phyloP scores from a whole-genome alignment of 2,888 invertebrate species.

The Caenorhabditis parvicauda region DNA sequence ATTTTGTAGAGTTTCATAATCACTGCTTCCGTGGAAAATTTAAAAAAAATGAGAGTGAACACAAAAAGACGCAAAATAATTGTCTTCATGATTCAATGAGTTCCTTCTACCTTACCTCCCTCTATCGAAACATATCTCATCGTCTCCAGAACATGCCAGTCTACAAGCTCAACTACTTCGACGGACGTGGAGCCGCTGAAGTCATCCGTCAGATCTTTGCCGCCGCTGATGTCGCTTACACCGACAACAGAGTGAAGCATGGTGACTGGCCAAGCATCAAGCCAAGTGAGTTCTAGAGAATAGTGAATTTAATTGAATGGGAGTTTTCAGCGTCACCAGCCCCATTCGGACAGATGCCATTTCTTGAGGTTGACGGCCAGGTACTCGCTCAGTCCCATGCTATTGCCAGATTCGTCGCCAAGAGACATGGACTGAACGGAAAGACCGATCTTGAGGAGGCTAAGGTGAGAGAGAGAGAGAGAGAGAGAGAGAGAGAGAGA shows the following conservation, averaged over 20 bases:
- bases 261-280: constrained; percentile 39
- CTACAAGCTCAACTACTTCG: constrained; percentile 20
- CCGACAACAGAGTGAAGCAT: constrained; percentile 29
- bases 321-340: constrained; percentile 25
- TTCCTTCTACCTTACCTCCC: too few species aligned
- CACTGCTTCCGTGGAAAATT: too few species aligned
- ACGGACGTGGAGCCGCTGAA: constrained; percentile 13
- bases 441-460: constrained; percentile 38
- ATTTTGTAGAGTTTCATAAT: too few species aligned
- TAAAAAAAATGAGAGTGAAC: too few species aligned
- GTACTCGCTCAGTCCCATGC: constrained; percentile 36
- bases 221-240: constrained; percentile 28
- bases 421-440: constrained; percentile 36
- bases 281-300: constrained; percentile 20
- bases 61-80: too few species aligned
- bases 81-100: too few species aligned
- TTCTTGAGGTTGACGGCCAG: constrained; percentile 44
- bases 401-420: constrained; percentile 39
- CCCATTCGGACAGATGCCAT: constrained; percentile 44
- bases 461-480: too few species aligned
- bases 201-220: constrained; percentile 23
- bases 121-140: too few species aligned
- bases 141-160: constrained; percentile 9
- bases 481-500: too few species aligned
- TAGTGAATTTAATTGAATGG: too few species aligned